These are phyloP conservation scores for Alloplasta piceator DNA, from an alignment of 2,888 invertebrate species.

Conservation along the genomic window DNA sequence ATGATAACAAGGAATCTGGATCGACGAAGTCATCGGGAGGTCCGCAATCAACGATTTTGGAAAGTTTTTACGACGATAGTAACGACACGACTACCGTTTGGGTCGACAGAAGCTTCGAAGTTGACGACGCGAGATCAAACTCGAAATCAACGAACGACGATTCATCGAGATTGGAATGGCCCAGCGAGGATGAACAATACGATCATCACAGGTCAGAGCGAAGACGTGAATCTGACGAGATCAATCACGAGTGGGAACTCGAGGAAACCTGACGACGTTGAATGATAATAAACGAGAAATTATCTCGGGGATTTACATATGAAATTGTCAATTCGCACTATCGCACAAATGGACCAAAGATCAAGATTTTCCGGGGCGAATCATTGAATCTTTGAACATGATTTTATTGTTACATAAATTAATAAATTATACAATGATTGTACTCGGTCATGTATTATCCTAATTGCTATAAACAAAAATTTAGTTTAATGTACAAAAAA, in stretches of 20 bases:
- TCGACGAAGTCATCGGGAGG: conserved; percentile 50
- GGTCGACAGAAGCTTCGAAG: conserved; percentile 50
- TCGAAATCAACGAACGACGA: conserved; percentile 69
- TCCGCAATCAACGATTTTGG: conserved; percentile 65
- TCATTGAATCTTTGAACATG: not conserved
- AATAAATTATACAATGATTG: conserved; percentile 57
- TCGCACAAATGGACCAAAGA: conserved; percentile 12
- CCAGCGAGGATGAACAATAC: conserved; percentile 73
- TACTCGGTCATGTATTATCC: conserved; percentile 19
- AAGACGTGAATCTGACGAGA: conserved; percentile 73
- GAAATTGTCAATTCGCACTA: not conserved
- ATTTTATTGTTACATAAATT: conserved; percentile 53
- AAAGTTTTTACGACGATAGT: conserved; percentile 32
- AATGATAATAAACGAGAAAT: not conserved
- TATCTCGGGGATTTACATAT: not conserved
- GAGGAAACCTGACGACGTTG: conserved; percentile 74
- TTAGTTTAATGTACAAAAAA: conserved; percentile 49
- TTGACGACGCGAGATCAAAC: conserved; percentile 69
- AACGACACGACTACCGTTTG: conserved; percentile 31
- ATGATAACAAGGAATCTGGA: conserved; percentile 19
- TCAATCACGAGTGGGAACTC: conserved; percentile 74
- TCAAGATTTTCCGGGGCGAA: conserved; percentile 7
- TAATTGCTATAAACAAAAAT: not conserved
- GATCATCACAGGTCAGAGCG: conserved; percentile 57
- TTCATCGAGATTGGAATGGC: conserved; percentile 69